A percentile compares a stretch with the other conserved stretches of the same genome.
Conservation (phyloP, 64 coral and sea anemone genomes). For the Actinia equina region DNA sequence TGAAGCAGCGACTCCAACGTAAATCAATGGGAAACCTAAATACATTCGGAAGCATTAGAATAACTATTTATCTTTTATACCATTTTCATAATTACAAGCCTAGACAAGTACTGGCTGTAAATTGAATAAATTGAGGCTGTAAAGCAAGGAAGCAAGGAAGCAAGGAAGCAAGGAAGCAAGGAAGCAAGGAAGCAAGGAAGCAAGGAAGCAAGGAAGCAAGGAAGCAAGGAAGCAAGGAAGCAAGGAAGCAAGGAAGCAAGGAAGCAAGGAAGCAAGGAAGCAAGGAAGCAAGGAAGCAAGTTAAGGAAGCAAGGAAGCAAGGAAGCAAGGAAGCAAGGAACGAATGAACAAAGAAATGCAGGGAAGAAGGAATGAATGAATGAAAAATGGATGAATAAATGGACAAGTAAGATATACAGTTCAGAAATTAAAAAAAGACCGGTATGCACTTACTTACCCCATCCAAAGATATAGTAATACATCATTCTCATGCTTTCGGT, state of each 20-base stretch:
- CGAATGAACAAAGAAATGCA: too few relatives aligned
- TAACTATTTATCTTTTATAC: too few relatives aligned
- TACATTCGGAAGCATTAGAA: not conserved
- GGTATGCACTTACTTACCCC: constrained; percentile 18
- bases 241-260: not conserved
- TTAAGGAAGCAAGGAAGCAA: not conserved
- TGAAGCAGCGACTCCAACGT: constrained; percentile 17
- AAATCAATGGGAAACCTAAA: constrained; percentile 30
- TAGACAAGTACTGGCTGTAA: too few relatives aligned
- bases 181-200: not conserved
- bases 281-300: not conserved
- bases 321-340: not conserved
- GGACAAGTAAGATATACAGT: too few relatives aligned
- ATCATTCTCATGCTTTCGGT: constrained; percentile 40
- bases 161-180: not conserved
- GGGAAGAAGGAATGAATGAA: too few relatives aligned
- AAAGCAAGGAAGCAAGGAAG: not conserved
- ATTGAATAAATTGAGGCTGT: too few relatives aligned
- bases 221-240: not conserved
- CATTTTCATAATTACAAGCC: too few relatives aligned
- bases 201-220: not conserved
- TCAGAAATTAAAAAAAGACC: too few relatives aligned
- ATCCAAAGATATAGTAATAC: constrained; percentile 51
- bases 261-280: not conserved
- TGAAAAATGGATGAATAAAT: too few relatives aligned